Evolutionary conservation across 2,888 invertebrate genomes (phyloP), one percentile per base, ranked within the genome.

Genomic region (Ormyrus pomaceus): DNA sequence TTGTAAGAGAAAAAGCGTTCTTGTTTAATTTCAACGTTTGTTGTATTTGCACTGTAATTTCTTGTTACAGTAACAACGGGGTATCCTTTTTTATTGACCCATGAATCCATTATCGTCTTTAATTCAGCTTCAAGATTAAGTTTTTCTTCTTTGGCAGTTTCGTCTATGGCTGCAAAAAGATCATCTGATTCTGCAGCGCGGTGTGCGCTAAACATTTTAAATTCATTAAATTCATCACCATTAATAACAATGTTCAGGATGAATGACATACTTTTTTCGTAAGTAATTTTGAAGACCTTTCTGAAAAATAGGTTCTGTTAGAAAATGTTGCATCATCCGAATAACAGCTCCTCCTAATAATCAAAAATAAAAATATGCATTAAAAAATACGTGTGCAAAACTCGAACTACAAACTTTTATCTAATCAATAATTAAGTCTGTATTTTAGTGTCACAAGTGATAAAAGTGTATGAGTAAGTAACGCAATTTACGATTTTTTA

Each of bases 401-500:
- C 19, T 19, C 19, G 19, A 19, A 19, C 19, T 19, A 19, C 10
- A 62, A 56, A 10, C 13, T 9, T 46, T 76, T 77, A 77, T 80
- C 80, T 80, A 80, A 80, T 80, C 80, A 46, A 72, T 77, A 51
- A 59, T 61, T 48, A 70, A 55, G n/a, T 48, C n/a, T 50, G 45
- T 74, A 51, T 74, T 64, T 74, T 19, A 46, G 70, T 64, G 65
- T 69, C 51, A 64, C 58, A 61, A 62, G 64, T n/a, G 46, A 46
- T 62, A 66, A 61, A 48, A 53, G 69, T 48, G 51, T 19, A 56
- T 66, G 56, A 66, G 19, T 72, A 51, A 72, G 34, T 6, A 6
- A 4, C n/a, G 48, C 48, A 65, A 56, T 56, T 53, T 69, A 11
- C 50, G 61, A 77, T 76, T 59, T 66, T 71, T 58, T 6, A 62